These are phyloP conservation scores for Drosophila flavopinicola DNA, from an alignment of 2,888 invertebrate species.

Conservation along the genomic window DNA sequence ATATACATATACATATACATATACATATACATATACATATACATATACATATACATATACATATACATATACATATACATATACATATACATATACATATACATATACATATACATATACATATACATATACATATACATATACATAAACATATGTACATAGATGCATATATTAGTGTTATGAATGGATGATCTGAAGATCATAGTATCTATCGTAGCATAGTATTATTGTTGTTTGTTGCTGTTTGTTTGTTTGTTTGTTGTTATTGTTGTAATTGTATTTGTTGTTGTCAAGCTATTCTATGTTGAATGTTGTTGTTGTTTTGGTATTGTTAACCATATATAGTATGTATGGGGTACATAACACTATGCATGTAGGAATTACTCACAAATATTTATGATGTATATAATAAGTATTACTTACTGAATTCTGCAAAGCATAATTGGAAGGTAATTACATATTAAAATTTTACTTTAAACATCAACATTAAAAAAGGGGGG, in stretches of 20 bases:
- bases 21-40: not conserved
- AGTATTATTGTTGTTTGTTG: conserved; percentile 34
- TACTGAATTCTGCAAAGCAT: conserved; percentile 83
- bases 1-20: not conserved
- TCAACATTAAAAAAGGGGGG: conserved; percentile 61
- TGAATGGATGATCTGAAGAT: conserved; percentile 11
- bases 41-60: too few species aligned
- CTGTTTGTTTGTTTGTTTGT: conserved; percentile 22
- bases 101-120: conserved; percentile 20
- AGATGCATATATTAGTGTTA: conserved; percentile 7
- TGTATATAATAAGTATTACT: conserved; percentile 79
- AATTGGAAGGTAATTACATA: conserved; percentile 80
- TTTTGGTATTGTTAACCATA: conserved; percentile 49
- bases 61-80: not conserved
- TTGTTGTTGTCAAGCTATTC: conserved; percentile 54
- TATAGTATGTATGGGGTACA: conserved; percentile 60
- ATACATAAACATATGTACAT: conserved; percentile 1
- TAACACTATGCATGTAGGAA: conserved; percentile 68
- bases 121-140: conserved; percentile 14
- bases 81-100: conserved; percentile 1
- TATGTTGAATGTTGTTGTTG: conserved; percentile 30
- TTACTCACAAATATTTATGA: conserved; percentile 79
- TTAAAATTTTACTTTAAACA: conserved; percentile 73
- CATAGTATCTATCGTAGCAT: conserved; percentile 17
- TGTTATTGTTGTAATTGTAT: conserved; percentile 31